phyloP scores from a whole-genome alignment of 2,113 vertebrate genomes.

The Argyrosomus japonicus region DNA sequence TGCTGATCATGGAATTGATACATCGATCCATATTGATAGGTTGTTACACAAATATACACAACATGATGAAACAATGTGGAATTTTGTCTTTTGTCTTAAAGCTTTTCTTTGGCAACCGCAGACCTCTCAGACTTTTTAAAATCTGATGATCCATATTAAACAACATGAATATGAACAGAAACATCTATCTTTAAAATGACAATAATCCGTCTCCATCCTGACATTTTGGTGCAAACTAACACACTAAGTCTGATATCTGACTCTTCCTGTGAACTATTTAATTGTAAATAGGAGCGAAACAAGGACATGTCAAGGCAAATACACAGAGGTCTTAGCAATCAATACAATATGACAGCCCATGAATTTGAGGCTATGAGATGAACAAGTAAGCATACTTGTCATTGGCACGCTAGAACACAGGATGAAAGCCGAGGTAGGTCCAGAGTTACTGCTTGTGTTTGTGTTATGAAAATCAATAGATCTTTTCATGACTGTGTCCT shows the following conservation, averaged over 20 bases:
- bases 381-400: neutral
- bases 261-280: neutral
- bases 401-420: neutral
- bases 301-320: neutral
- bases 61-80: neutral
- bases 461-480: neutral
- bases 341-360: neutral
- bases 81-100: neutral
- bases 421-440: neutral
- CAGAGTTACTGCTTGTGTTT: neutral
- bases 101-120: neutral
- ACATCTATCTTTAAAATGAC: neutral
- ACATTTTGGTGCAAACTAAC: neutral
- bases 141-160: neutral
- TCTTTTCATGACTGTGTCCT: slow-evolving; percentile 4
- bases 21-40: too few species aligned
- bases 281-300: neutral
- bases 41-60: too few species aligned
- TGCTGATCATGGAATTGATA: too few species aligned
- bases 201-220: neutral
- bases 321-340: neutral
- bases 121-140: neutral
- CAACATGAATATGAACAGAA: neutral
- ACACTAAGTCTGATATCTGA: neutral
- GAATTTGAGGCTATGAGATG: neutral